Evolutionary conservation across 2,888 invertebrate genomes (phyloP).

Genomic region (Aproaerema taeniolella): DNA sequence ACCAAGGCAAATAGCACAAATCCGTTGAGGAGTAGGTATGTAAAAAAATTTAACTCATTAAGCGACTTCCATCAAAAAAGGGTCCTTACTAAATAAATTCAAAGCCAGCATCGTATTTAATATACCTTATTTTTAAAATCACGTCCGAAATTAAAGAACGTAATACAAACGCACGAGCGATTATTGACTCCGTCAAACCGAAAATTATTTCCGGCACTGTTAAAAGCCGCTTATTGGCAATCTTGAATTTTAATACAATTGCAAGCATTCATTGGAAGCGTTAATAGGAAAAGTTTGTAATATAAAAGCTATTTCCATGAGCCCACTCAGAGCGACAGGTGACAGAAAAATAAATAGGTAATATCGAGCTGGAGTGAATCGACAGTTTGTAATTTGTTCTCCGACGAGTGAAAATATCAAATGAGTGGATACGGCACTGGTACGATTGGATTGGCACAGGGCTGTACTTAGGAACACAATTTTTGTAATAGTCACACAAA

Average conservation of each 20-base stretch:
- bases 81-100: no score
- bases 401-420: conserved; percentile 69
- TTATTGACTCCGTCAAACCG: conserved; percentile 24
- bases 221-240: conserved; percentile 42
- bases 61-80: no score
- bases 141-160: no score
- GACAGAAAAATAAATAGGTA: conserved; percentile 48
- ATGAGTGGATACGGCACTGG: conserved; percentile 67
- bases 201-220: conserved; percentile 31
- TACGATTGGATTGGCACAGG: conserved; percentile 44
- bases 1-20: no score
- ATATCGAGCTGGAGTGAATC: conserved; percentile 19
- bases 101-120: no score
- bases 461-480: conserved; percentile 3
- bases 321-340: conserved; percentile 54
- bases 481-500: no score
- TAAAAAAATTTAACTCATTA: no score
- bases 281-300: conserved; percentile 66
- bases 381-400: conserved; percentile 75
- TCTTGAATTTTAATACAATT: conserved; percentile 43
- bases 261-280: conserved; percentile 36
- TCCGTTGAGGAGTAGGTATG: no score
- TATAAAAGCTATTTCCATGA: conserved; percentile 60
- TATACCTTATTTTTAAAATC: no score
- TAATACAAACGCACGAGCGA: no score